These are phyloP conservation scores for Bolinopsis microptera DNA, from an alignment of 37 sponge, comb jelly and placozoan genomes.

Conservation along the genomic window DNA sequence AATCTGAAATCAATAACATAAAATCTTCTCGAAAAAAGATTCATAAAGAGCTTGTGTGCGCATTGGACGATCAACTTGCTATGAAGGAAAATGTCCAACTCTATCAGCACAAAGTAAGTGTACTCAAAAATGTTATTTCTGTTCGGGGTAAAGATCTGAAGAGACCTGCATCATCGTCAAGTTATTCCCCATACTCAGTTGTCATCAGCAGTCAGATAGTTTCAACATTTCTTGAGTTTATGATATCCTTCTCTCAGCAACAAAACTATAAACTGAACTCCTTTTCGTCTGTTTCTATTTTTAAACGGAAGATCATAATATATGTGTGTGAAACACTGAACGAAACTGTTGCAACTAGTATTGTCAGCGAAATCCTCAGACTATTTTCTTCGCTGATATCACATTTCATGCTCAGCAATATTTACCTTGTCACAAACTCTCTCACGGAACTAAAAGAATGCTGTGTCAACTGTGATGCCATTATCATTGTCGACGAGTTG, in stretches of 20 bases:
- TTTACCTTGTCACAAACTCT: slow-evolving; percentile 1
- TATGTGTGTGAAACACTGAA: not conserved
- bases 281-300: not conserved
- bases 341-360: not conserved
- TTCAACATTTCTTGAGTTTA: slow-evolving; percentile 25
- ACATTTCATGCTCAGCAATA: not conserved
- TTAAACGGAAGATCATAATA: not conserved
- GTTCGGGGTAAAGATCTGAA: not conserved
- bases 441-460: not conserved
- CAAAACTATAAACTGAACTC: not conserved
- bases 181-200: not conserved
- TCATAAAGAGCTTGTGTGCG: slow-evolving; percentile 47
- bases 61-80: slow-evolving; percentile 29
- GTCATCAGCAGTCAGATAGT: slow-evolving; percentile 18
- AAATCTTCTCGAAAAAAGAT: not conserved
- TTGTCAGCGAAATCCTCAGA: not conserved
- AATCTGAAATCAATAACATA: slow-evolving; percentile 24
- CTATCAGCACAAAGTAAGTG: slow-evolving; percentile 23
- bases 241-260: not conserved
- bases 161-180: not conserved
- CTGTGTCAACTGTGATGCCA: not conserved
- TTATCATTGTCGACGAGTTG: not conserved
- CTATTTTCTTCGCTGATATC: slow-evolving; percentile 18
- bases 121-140: slow-evolving; percentile 17
- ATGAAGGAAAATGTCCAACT: slow-evolving; percentile 54